phyloP scores from a whole-genome alignment of 2,888 invertebrate genomes.

The Julus scandinavius region DNA sequence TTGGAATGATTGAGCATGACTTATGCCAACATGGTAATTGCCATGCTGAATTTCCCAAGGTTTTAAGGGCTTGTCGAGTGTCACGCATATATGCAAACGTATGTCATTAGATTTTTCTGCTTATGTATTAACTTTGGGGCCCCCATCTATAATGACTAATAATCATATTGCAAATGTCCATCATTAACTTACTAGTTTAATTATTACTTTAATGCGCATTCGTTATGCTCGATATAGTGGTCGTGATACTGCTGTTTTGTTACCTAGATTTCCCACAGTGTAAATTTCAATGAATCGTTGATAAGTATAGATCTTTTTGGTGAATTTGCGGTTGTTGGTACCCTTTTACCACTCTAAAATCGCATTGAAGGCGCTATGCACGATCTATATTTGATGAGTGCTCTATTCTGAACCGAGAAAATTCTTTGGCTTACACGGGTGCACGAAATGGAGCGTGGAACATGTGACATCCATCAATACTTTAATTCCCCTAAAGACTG shows the following conservation, averaged over 20 bases:
- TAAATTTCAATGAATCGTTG: slow-evolving; percentile 4
- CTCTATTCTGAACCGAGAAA: neutral
- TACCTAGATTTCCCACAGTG: neutral
- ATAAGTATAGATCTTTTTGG: neutral
- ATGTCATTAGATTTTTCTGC: neutral
- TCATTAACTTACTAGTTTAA: neutral
- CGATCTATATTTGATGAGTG: neutral
- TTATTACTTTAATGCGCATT: neutral
- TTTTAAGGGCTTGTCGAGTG: neutral
- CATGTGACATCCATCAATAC: slow-evolving; percentile 39
- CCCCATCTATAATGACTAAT: neutral
- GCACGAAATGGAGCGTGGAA: slow-evolving; percentile 24
- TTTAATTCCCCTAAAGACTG: slow-evolving; percentile 35
- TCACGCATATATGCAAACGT: neutral
- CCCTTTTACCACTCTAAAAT: neutral
- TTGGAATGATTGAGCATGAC: neutral
- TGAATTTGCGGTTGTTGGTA: neutral
- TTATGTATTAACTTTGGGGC: neutral
- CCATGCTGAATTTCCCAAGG: too few relatives aligned
- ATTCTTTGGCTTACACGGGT: neutral
- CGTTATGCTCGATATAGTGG: neutral
- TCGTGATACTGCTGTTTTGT: neutral
- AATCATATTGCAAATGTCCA: neutral
- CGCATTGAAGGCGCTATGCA: neutral
- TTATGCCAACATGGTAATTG: neutral